Base-by-base conservation (phyloP, 2,113 vertebrate species). In the Condylura cristata region DNA sequence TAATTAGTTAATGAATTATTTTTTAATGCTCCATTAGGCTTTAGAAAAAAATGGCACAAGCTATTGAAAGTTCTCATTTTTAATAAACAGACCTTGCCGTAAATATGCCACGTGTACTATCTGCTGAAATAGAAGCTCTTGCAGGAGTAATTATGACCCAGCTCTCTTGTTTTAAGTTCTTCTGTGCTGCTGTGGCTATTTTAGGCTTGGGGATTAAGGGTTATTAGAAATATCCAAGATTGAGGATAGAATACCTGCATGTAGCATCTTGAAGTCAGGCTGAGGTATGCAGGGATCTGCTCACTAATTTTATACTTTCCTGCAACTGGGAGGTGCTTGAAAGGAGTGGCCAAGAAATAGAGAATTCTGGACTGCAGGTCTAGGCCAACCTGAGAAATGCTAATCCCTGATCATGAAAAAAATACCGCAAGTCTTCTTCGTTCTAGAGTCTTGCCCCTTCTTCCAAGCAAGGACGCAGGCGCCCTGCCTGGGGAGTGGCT, bases 1-100 rank as follows among this genome's bases (percentile, higher is more conserved):
- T 98, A 98, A 98, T 98, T 98, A 98, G 97, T 90, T 98, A 98
- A 98, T 98, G 14, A 98, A 98, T 97, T 98, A 97, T 98, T 98
- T 98, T 98, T 98, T 98, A 98, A 97, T 97, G 95, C 83, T 98
- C 95, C 96, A 98, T 97, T 96, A 96, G 94, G 96, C 97, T 98
- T 91, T 96, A 96, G 96, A 37, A 88, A 88, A 87, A 93, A 94
- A 97, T 90, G 97, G 93, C 37, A 0, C 53, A 30, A 85, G 76
- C 93, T 95, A 97, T 96, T 80, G 84, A 91, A 91, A 97, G 96
- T 85, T 98, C 92, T 94, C 96, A 97, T 98, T 97, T 98, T 98
- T 98, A 98, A 97, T 97, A 97, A 96, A 95, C 75, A 97, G 93
- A 95, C 56, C 70, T 95, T 68, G 63, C 82, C 26, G 2, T 71